Evolutionary conservation across 2,888 invertebrate species (phyloP).

Genomic region (Harpalus rubripes): DNA sequence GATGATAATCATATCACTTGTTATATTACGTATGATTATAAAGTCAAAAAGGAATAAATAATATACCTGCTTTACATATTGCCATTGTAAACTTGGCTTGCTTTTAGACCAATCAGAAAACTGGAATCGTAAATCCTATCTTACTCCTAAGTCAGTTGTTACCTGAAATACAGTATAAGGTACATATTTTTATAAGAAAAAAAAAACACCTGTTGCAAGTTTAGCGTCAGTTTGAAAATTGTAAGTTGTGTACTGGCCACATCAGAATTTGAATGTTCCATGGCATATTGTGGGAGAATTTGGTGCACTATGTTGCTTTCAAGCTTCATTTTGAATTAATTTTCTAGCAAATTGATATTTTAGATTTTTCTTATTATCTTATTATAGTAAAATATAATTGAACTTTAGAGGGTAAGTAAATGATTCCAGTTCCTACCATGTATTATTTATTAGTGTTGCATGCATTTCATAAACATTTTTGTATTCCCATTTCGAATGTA

Average conservation of each 20-base stretch:
- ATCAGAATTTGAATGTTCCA: background rate
- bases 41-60: too few relatives aligned
- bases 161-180: too few relatives aligned
- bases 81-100: too few relatives aligned
- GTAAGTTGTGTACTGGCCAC: background rate
- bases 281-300: background rate
- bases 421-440: conserved; percentile 55
- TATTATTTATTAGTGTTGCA: conserved; percentile 61
- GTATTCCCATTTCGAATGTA: conserved; percentile 38
- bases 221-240: background rate
- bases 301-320: background rate
- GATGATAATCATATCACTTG: too few relatives aligned
- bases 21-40: too few relatives aligned
- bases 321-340: conserved; percentile 24
- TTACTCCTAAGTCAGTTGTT: too few relatives aligned
- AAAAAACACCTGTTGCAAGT: too few relatives aligned
- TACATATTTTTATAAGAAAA: too few relatives aligned
- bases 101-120: too few relatives aligned
- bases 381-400: conserved; percentile 9
- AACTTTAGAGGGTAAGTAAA: conserved; percentile 57
- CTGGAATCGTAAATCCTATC: too few relatives aligned
- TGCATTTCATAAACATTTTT: conserved; percentile 44
- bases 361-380: conserved; percentile 25
- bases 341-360: conserved; percentile 25
- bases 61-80: too few relatives aligned